Evolutionary conservation across 2,888 invertebrate species (phyloP), one percentile per base, ranked within the genome.

Genomic region (Cyaniris semiargus): DNA sequence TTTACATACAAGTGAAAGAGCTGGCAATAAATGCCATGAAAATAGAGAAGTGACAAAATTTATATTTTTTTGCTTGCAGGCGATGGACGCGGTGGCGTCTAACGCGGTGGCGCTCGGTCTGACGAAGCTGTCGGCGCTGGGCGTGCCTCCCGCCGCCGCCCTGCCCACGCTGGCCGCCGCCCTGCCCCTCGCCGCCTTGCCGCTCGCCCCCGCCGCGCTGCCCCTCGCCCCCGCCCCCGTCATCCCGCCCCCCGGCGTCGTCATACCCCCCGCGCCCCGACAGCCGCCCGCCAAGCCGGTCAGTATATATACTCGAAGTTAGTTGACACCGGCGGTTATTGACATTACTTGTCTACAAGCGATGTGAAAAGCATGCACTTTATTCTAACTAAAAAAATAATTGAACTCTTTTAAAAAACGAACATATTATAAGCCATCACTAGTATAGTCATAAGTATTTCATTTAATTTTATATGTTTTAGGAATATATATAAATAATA

Each of bases 141-240:
- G 94, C 76, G 78, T 75, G 23, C 98, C 98, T 58, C 98, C 98
- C 78, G 94, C 94, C 95, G 79, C 96, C 96, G 87, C 96, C 96
- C 38, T 96, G 97, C 91, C 97, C 97, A 98, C 98, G 75, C 95
- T 97, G 83, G 96, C 96, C 85, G 97, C 97, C 98, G 70, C 71
- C 18, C 31, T 98, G 96, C 86, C 96, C 10, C 76, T 31, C 23
- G 76, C 31, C 75, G 31, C 74, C 72, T 74, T 76, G n/a, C 78
- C 78, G 21, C 74, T 76, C 13, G 75, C 56, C 27, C 31, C 7
- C 23, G 71, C 13, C 8, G 98, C 98, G 72, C 95, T 97, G 83
- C 96, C 96, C 85, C 97, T 97, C 98, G 27, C 98, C 96, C 87
- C 96, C 85, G 83, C 78, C 78, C 78, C 79, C 80, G 96, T 92